phyloP scores from a whole-genome alignment of 2,888 invertebrate genomes.

The Acleris emargana region DNA sequence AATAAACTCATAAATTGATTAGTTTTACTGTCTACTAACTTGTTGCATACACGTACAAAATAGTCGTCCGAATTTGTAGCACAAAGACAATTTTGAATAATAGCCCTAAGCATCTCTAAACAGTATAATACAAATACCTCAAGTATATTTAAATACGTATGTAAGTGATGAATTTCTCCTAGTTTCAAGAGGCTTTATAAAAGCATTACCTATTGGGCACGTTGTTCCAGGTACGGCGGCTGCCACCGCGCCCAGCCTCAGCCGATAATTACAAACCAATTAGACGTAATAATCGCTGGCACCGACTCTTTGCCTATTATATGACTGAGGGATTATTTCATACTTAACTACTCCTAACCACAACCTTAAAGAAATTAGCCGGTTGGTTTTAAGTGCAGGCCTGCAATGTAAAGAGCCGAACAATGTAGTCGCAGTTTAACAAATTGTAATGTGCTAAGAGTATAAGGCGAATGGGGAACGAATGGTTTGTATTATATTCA shows the following conservation, averaged over 20 bases:
- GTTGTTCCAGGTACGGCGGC: slow-evolving; percentile 35
- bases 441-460: slow-evolving; percentile 1
- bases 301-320: slow-evolving; percentile 46
- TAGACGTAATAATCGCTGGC: slow-evolving; percentile 63
- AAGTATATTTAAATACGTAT: too few species aligned
- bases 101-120: too few species aligned
- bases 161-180: too few species aligned
- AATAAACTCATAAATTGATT: too few species aligned
- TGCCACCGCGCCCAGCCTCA: slow-evolving; percentile 55
- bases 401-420: slow-evolving; percentile 33
- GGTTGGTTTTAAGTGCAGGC: slow-evolving; percentile 32
- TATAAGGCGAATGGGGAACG: neutral
- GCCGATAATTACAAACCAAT: slow-evolving; percentile 70
- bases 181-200: too few species aligned
- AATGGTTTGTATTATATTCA: neutral
- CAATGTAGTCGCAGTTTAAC: slow-evolving; percentile 11
- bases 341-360: slow-evolving; percentile 55
- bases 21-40: too few species aligned
- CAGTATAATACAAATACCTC: too few species aligned
- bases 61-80: too few species aligned
- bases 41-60: too few species aligned
- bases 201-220: neutral
- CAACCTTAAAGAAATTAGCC: slow-evolving; percentile 36
- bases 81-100: too few species aligned
- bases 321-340: slow-evolving; percentile 51